Evolutionary conservation across 2,797 vertebrate genomes (phyloP).

Genomic region (Aplochiton taeniatus): DNA sequence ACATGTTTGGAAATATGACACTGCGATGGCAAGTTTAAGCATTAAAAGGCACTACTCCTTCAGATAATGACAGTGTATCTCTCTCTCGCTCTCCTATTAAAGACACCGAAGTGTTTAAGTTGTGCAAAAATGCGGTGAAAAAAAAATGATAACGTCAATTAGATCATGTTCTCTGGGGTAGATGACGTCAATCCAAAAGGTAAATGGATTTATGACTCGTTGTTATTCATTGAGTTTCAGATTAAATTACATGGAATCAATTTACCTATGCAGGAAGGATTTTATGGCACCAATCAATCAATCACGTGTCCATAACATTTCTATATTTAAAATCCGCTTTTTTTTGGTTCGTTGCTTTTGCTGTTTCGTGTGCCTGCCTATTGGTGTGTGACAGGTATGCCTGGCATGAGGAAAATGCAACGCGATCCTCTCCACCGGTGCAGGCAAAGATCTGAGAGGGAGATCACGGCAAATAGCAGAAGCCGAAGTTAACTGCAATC

Average conservation of each 20-base stretch:
- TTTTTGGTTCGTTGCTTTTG: neutral
- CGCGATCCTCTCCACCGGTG: constrained; percentile 46
- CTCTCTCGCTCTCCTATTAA: neutral
- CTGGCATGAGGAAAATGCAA: constrained; percentile 60
- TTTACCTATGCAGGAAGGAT: too few relatives aligned
- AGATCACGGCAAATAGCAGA: constrained; percentile 29
- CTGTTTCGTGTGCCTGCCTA: constrained; percentile 13
- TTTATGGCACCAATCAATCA: too few relatives aligned
- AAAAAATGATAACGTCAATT: neutral
- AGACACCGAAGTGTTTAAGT: too few relatives aligned
- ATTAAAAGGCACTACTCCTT: too few relatives aligned
- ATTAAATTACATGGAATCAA: too few relatives aligned
- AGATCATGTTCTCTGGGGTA: neutral
- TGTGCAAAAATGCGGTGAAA: neutral
- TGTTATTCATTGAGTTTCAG: too few relatives aligned
- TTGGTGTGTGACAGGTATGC: constrained; percentile 51
- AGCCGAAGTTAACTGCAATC: constrained; percentile 10
- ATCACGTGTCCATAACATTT: too few relatives aligned
- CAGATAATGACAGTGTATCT: neutral
- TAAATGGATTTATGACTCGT: too few relatives aligned
- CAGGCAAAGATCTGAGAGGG: constrained; percentile 33
- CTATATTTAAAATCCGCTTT: too few relatives aligned
- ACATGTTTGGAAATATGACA: neutral
- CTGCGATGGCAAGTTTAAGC: too few relatives aligned
- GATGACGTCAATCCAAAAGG: too few relatives aligned